Percentiles rank a stretch among this genome's conserved stretches.
These are phyloP conservation scores for Synergus japonicus DNA, from an alignment of 2,888 invertebrate genomes.

Conservation along the genomic window DNA sequence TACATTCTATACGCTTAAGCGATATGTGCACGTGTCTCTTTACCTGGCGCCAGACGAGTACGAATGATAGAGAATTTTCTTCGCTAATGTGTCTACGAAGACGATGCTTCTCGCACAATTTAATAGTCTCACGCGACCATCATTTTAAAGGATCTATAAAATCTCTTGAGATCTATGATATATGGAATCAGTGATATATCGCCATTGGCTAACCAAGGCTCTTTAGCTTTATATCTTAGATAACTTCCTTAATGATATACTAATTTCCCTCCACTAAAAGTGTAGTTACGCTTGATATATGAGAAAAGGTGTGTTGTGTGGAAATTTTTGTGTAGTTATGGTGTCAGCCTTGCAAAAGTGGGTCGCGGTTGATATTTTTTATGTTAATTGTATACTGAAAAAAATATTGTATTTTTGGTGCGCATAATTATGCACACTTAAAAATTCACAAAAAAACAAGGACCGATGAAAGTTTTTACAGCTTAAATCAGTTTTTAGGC, in stretches of 20 bases:
- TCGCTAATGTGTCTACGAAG: slow-evolving; percentile 22
- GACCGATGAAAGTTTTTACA: no score
- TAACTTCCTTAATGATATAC: slow-evolving; percentile 20
- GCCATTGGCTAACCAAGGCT: background rate
- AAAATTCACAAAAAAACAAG: no score
- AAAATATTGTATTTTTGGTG: background rate
- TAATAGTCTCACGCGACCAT: background rate
- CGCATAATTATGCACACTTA: background rate
- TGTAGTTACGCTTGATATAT: background rate
- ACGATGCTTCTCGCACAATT: background rate
- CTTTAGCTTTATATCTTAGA: background rate
- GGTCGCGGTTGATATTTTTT: background rate
- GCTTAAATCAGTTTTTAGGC: no score
- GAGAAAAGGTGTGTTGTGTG: background rate
- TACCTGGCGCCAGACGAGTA: slow-evolving; percentile 31
- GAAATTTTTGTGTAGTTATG: slow-evolving; percentile 2
- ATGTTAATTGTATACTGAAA: background rate
- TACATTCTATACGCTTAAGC: slow-evolving; percentile 26
- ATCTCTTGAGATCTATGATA: background rate
- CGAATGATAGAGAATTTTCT: slow-evolving; percentile 35
- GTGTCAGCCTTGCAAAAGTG: background rate
- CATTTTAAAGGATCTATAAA: slow-evolving; percentile 15
- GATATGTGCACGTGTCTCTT: slow-evolving; percentile 18
- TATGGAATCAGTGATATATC: slow-evolving; percentile 22
- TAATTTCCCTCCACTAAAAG: slow-evolving; percentile 23